phyloP scores from a whole-genome alignment of 2,113 vertebrate species.

The Eidolon helvum region DNA sequence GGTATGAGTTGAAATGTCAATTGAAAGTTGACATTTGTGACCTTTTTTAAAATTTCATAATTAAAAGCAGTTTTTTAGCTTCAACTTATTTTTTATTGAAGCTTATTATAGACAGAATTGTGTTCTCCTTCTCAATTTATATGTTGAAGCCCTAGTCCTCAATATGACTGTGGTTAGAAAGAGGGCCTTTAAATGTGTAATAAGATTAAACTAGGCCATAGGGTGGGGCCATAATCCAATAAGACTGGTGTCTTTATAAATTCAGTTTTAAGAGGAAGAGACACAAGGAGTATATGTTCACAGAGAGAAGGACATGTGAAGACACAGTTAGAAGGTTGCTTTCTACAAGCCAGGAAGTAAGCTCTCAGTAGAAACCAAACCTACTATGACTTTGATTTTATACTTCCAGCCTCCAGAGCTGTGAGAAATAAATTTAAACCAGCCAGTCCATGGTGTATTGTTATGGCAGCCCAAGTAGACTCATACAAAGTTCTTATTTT shows the following conservation, averaged over 20 bases:
- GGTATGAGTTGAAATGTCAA: neutral
- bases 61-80: neutral
- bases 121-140: neutral
- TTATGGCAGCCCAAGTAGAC: neutral
- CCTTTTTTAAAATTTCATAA: neutral
- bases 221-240: neutral
- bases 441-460: neutral
- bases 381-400: neutral
- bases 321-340: neutral
- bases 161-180: neutral
- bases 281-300: fast-evolving
- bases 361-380: neutral
- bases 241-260: neutral
- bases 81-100: neutral
- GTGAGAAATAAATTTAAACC: neutral
- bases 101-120: neutral
- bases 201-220: neutral
- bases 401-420: neutral
- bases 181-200: neutral
- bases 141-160: neutral
- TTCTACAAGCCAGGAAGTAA: neutral
- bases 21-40: neutral
- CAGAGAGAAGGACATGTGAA: neutral
- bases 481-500: neutral
- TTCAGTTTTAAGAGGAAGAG: neutral